phyloP scores from a whole-genome alignment of 1,140 invertebrate species.

The Camponotus vicinus region DNA sequence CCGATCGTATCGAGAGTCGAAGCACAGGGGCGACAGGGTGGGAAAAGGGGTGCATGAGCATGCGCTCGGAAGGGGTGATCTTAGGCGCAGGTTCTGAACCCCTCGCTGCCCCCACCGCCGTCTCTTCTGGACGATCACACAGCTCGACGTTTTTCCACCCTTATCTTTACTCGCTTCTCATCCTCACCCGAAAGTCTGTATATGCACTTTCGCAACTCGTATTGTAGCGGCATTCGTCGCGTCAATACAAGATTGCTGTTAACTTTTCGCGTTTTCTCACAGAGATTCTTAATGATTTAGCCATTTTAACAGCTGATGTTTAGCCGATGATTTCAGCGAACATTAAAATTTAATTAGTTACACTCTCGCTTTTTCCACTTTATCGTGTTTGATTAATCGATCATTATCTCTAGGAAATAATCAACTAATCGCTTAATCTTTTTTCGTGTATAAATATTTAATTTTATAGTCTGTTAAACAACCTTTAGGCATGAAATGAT shows the following conservation, averaged over 20 bases:
- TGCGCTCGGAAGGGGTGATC: conserved; percentile 81
- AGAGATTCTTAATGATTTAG: not conserved
- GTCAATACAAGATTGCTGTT: conserved; percentile 44
- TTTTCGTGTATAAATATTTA: not conserved
- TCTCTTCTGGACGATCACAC: conserved; percentile 72
- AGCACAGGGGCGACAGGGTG: conserved; percentile 70
- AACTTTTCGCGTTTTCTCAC: conserved; percentile 2
- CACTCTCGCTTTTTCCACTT: not conserved
- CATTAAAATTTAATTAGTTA: not conserved
- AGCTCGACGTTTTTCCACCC: conserved; percentile 81
- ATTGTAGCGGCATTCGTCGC: conserved; percentile 23
- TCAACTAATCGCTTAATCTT: not conserved
- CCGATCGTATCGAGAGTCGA: conserved; percentile 78
- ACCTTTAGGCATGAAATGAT: not conserved
- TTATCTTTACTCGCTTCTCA: conserved; percentile 77
- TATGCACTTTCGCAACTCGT: conserved; percentile 70
- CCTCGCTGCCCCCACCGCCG: conserved; percentile 73
- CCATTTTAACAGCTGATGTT: not conserved
- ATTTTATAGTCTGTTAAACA: not conserved
- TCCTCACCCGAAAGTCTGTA: conserved; percentile 70
- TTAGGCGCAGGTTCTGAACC: conserved; percentile 83
- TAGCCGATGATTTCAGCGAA: no score
- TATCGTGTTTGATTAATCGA: not conserved
- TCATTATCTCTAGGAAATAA: not conserved
- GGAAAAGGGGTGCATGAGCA: conserved; percentile 77